These are phyloP conservation scores for silkworm (Bombyx mori) DNA, from an alignment of 1,140 invertebrate species.

Conservation along the genomic window ASM3026992v2 NC_085128.1:4480001-4480500, in stretches of 20 bases:
- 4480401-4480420: conserved; percentile 65
- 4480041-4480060: too few species aligned
- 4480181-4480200: conserved; percentile 84
- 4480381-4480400: conserved; percentile 56
- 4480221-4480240: conserved; percentile 76
- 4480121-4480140: too few species aligned
- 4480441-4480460: conserved; percentile 65
- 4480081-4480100: too few species aligned
- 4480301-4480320: conserved; percentile 73
- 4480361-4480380: conserved; percentile 52
- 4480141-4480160: too few species aligned
- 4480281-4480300: conserved; percentile 63
- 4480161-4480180: conserved; percentile 75
- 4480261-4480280: conserved; percentile 69
- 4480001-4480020: too few species aligned
- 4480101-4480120: too few species aligned
- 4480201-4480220: conserved; percentile 80
- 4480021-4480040: too few species aligned
- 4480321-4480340: conserved; percentile 72
- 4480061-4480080: too few species aligned
- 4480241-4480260: conserved; percentile 70
- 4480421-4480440: conserved; percentile 59
- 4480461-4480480: conserved; percentile 56
- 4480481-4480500: conserved; percentile 56
- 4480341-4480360: conserved; percentile 39